These are phyloP conservation scores for Endomychus coccineus DNA, from an alignment of 2,888 invertebrate species.

Conservation along the genomic window DNA sequence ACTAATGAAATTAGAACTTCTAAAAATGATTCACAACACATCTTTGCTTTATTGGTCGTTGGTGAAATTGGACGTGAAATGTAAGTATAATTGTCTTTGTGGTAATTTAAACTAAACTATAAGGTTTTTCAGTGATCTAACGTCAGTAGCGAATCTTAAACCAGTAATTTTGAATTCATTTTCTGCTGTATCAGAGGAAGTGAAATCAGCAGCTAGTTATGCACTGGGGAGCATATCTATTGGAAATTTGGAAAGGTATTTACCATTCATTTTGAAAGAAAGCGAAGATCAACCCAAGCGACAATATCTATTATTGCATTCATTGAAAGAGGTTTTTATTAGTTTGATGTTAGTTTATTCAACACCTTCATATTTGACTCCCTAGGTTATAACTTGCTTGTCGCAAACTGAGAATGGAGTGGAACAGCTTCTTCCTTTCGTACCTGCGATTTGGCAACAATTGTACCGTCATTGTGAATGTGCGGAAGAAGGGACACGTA, in stretches of 20 bases:
- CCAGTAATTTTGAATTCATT: constrained; percentile 81
- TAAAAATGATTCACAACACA: constrained; percentile 71
- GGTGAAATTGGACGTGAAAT: constrained; percentile 95
- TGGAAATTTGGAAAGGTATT: constrained; percentile 86
- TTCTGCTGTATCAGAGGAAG: constrained; percentile 86
- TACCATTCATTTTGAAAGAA: constrained; percentile 90
- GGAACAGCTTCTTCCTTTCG: constrained; percentile 68
- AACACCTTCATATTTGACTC: too few relatives aligned
- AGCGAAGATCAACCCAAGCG: constrained; percentile 90
- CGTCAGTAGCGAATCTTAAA: constrained; percentile 65
- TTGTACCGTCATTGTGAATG: constrained; percentile 94
- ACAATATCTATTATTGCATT: constrained; percentile 93
- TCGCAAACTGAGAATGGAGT: constrained; percentile 68
- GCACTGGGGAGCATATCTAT: constrained; percentile 93
- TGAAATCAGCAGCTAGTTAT: constrained; percentile 96
- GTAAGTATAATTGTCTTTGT: too few relatives aligned
- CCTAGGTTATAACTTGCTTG: constrained; percentile 79
- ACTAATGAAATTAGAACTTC: constrained; percentile 66
- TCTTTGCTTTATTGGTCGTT: constrained; percentile 89
- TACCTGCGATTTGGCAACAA: constrained; percentile 86
- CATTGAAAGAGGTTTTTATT: constrained; percentile 97
- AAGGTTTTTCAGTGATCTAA: constrained; percentile 81
- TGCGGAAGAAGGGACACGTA: constrained; percentile 95
- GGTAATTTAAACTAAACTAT: constrained; percentile 34
- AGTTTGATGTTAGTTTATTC: too few relatives aligned